phyloP scores from a whole-genome alignment of 2,888 invertebrate species.

The Drosophila fulvimacula region DNA sequence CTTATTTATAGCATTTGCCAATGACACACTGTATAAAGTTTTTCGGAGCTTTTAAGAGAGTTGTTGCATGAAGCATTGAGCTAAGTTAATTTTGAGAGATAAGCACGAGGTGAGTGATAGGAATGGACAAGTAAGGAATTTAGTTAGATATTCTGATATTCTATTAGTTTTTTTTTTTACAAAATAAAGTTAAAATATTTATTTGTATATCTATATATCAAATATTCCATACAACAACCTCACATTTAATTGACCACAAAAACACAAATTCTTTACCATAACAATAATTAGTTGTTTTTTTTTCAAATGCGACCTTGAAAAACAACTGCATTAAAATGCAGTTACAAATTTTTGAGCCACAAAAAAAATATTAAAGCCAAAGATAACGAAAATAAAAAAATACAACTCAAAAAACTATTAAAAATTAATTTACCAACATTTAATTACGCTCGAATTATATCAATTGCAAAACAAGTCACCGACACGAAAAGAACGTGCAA shows the following conservation, averaged over 20 bases:
- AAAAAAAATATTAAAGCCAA: neutral
- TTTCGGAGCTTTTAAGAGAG: neutral
- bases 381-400: slow-evolving; percentile 35
- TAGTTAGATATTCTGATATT: no score
- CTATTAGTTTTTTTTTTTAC: no score
- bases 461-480: slow-evolving; percentile 34
- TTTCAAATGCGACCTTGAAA: slow-evolving; percentile 47
- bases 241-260: slow-evolving; percentile 5
- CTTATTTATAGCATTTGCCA: slow-evolving; percentile 6
- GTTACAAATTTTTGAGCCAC: slow-evolving; percentile 14
- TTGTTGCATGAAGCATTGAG: neutral
- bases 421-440: slow-evolving; percentile 40
- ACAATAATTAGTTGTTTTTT: slow-evolving; percentile 29
- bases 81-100: no score
- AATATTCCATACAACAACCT: neutral
- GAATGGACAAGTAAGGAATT: neutral
- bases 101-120: no score
- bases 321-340: slow-evolving; percentile 12
- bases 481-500: slow-evolving; percentile 48
- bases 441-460: slow-evolving; percentile 59
- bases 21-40: neutral
- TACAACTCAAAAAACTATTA: slow-evolving; percentile 41
- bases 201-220: neutral
- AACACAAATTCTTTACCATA: slow-evolving; percentile 2
- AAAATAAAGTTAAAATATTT: neutral